Evolutionary conservation across 2,888 invertebrate species (phyloP), one percentile per base, ranked within the genome.

Genomic region (Cryptocheilus praepositus): DNA sequence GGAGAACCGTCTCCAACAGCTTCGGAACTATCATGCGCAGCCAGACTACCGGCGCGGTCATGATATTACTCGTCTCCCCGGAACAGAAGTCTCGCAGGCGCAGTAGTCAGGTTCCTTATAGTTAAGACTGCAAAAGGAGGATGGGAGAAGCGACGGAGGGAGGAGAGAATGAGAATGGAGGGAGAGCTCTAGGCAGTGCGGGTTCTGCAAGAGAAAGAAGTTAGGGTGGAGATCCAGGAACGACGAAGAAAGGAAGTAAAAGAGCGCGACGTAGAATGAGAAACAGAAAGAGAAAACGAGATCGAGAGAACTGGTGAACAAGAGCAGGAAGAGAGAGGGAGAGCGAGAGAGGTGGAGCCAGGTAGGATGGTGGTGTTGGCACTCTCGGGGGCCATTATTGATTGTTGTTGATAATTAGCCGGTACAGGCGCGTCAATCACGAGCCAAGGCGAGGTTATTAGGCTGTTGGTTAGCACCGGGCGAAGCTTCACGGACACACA

Each of bases 331-430:
- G 45, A 54, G 65, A 64, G 53, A 60, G 18, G 61, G 55, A 57
- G 60, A 49, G 25, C 61, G 55, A 36, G 36, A 36, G 36, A 49
- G 49, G 49, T 49, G 49, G 60, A 64, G 51, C 66, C 59, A 64
- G 69, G 68, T 68, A 36, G 70, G 64, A 73, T 64, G 67, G 60
- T 68, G 73, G 73, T 71, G 74, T 73, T 70, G 73, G 63, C 69
- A 75, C 70, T 75, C 73, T 70, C 65, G 70, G 70, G 67, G 73
- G 73, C 76, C 77, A 83, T 83, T 86, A 86, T 86, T 83, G 86
- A 86, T 87, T 87, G 87, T 88, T 85, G 87, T 83, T 84, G 87
- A 85, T 86, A 87, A 88, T 88, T 87, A 87, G 85, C 85, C 81
- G 79, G 81, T 82, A 84, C 81, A 86, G 85, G 85, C 84, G 85